Conservation (phyloP, 2,797 vertebrate genomes). For the Ctenochaetus hawaiiensis region DNA sequence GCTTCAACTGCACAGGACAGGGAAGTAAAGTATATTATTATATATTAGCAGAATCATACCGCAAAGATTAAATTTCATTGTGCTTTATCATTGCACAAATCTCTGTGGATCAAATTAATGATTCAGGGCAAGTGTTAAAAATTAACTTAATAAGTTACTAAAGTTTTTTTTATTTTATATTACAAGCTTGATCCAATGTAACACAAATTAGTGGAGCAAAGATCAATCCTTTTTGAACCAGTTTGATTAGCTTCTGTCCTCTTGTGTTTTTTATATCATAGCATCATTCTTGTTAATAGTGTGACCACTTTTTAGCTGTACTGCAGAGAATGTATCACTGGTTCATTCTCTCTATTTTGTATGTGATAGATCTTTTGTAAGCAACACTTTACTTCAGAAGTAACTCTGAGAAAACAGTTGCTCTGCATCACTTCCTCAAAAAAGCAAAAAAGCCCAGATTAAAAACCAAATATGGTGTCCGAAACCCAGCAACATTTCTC, state of each 20-base stretch:
- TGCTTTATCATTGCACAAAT: background rate
- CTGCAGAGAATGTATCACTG: too few species aligned
- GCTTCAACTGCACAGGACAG: too few species aligned
- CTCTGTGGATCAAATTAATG: background rate
- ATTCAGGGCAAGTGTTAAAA: background rate
- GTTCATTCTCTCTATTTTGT: too few species aligned
- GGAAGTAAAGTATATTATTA: background rate
- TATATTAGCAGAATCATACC: background rate
- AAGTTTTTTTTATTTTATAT: background rate
- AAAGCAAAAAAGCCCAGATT: slow-evolving; percentile 3
- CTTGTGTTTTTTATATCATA: too few species aligned
- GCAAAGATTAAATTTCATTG: background rate
- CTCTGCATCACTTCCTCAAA: background rate
- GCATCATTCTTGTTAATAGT: background rate
- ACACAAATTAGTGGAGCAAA: background rate
- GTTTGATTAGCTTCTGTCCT: background rate
- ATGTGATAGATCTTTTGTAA: background rate
- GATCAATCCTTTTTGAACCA: background rate
- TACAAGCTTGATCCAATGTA: background rate
- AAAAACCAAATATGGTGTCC: background rate
- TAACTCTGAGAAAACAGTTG: background rate
- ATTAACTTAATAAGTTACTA: background rate
- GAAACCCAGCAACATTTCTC: background rate
- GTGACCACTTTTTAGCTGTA: too few species aligned
- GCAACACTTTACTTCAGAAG: background rate